Conservation (phyloP, 2,113 vertebrate species). For the Arothron firmamentum region DNA sequence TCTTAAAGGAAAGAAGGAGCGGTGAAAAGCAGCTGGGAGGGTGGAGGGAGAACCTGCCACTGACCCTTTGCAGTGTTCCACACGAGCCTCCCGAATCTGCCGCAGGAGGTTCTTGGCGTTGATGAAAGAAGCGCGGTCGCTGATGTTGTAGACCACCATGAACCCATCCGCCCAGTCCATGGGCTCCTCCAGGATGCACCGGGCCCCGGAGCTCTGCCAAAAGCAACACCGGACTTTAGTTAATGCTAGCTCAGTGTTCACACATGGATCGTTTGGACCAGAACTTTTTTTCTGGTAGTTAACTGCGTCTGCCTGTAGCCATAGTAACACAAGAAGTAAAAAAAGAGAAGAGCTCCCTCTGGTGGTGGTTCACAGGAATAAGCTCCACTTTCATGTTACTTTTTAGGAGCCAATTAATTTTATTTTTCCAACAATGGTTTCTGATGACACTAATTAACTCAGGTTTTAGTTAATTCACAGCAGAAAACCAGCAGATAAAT, state of each 20-base stretch:
- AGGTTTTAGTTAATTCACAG: no score
- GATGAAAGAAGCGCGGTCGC: conserved; percentile 71
- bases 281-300: background rate
- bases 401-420: no score
- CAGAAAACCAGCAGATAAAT: no score
- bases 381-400: no score
- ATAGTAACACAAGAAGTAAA: no score
- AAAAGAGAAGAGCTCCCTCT: no score
- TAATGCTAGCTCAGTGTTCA: background rate
- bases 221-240: conserved; percentile 6
- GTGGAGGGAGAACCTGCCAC: conserved; percentile 2
- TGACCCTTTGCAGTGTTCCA: conserved; percentile 74
- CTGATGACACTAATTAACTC: no score
- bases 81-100: conserved; percentile 69
- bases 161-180: conserved; percentile 78
- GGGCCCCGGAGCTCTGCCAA: conserved; percentile 61
- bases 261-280: background rate
- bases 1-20: no score
- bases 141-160: conserved; percentile 79
- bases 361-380: no score
- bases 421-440: no score
- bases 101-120: conserved; percentile 70
- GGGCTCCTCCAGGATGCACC: conserved; percentile 71
- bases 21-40: background rate
- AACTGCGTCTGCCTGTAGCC: no score